phyloP scores from a whole-genome alignment of 2,113 vertebrate genomes.

The Nycticorax nycticorax region DNA sequence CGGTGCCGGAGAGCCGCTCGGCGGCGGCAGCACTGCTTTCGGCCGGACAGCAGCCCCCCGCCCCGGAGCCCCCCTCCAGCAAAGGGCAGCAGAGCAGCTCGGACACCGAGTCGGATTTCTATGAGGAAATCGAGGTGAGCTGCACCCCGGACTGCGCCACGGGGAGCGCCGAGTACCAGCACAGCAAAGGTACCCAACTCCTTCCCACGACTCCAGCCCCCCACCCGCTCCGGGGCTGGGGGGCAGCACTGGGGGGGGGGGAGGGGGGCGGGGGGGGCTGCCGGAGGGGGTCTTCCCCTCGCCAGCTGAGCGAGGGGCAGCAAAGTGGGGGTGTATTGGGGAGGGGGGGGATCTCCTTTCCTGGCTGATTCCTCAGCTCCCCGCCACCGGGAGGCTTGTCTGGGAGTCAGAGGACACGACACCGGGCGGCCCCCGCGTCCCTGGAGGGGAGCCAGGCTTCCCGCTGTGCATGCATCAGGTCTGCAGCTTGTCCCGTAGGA shows the following conservation, averaged over 20 bases:
- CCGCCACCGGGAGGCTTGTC: neutral
- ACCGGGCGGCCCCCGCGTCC: neutral
- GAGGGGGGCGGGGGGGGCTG: neutral
- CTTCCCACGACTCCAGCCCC: constrained; percentile 46
- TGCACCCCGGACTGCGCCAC: constrained; percentile 91
- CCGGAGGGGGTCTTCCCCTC: neutral
- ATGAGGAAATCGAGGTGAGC: constrained; percentile 99
- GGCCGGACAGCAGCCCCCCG: constrained; percentile 71
- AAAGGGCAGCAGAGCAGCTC: constrained; percentile 92
- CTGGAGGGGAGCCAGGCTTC: constrained; percentile 48
- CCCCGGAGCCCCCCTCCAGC: constrained; percentile 74
- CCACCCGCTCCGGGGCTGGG: neutral
- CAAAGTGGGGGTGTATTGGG: neutral
- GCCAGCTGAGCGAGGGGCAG: neutral
- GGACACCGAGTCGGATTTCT: constrained; percentile 98
- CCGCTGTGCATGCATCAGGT: neutral
- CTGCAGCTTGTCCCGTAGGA: neutral
- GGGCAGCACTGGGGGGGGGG: neutral
- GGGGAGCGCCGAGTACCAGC: constrained; percentile 89
- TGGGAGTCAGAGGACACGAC: constrained; percentile 19
- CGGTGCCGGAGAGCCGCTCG: constrained; percentile 77
- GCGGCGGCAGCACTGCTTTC: constrained; percentile 76
- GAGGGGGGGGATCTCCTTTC: neutral
- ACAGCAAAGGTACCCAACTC: constrained; percentile 86
- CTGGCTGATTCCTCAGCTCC: neutral